Conservation (phyloP, 2,797 vertebrate genomes). For the Urocyon cinereoargenteus region DNA sequence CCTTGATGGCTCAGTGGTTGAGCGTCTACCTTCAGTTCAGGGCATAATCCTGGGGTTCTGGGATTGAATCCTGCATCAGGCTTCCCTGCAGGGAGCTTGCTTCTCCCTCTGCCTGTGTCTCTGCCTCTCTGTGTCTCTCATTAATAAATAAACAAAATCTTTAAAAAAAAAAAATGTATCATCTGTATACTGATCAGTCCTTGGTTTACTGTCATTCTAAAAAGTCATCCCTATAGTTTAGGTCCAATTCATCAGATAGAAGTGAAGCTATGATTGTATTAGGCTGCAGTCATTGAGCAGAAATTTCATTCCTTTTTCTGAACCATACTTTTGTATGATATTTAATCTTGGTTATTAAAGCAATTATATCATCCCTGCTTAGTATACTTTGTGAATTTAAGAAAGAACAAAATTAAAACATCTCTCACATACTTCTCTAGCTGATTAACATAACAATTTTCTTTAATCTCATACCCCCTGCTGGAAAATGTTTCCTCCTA, state of each 20-base stretch:
- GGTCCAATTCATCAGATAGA: background rate
- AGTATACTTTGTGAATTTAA: conserved; percentile 59
- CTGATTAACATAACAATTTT: conserved; percentile 69
- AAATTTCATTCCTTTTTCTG: conserved; percentile 14
- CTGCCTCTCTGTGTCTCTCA: no score
- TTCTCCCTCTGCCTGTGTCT: no score
- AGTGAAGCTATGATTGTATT: background rate
- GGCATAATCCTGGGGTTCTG: no score
- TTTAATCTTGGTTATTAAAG: conserved; percentile 71
- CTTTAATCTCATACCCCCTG: conserved; percentile 57
- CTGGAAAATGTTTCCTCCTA: conserved; percentile 62
- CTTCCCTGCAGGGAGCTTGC: no score
- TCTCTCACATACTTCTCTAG: conserved; percentile 66
- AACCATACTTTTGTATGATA: conserved; percentile 30
- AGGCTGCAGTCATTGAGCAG: background rate
- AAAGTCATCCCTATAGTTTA: background rate
- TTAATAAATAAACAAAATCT: no score
- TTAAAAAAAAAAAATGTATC: background rate
- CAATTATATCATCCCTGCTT: conserved; percentile 67
- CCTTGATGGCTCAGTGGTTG: no score
- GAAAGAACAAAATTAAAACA: conserved; percentile 73
- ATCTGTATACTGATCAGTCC: background rate
- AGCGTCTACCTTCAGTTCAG: no score
- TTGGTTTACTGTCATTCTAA: background rate
- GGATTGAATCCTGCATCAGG: no score